Evolutionary conservation across 2,888 invertebrate genomes (phyloP).

Genomic region (Steinernema carpocapsae): DNA sequence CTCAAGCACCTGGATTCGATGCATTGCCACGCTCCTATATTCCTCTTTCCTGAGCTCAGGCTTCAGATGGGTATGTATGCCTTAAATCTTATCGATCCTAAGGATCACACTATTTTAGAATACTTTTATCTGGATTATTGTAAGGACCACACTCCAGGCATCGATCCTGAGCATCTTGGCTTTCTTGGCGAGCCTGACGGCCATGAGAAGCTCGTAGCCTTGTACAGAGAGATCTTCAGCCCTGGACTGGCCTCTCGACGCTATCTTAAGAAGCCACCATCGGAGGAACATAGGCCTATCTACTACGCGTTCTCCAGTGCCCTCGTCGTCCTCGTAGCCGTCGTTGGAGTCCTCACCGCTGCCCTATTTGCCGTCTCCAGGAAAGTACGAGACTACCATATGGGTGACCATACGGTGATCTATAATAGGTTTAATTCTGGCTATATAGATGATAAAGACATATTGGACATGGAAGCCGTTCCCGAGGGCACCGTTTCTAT

Average conservation of each 20-base stretch:
- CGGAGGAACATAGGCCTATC: neutral
- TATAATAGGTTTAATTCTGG: slow-evolving; percentile 22
- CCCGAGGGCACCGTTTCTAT: neutral
- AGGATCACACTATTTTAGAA: neutral
- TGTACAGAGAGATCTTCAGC: slow-evolving; percentile 4
- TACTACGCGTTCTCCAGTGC: neutral
- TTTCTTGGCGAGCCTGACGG: neutral
- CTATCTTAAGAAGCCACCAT: neutral
- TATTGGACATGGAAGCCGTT: slow-evolving; percentile 11
- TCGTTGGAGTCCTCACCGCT: neutral
- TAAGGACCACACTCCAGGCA: neutral
- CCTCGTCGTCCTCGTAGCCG: neutral
- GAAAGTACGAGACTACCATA: neutral
- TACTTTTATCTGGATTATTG: neutral
- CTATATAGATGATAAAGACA: slow-evolving; percentile 20
- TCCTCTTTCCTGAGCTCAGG: slow-evolving; percentile 2
- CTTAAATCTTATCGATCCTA: no score
- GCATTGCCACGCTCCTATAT: neutral
- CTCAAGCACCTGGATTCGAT: neutral
- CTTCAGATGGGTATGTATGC: neutral
- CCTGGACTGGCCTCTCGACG: neutral
- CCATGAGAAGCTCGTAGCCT: neutral
- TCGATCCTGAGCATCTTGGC: neutral
- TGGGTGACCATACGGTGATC: slow-evolving; percentile 6
- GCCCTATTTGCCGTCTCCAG: neutral